Base-by-base conservation (phyloP, 1,140 invertebrate species). In the Platyscapa corneri region DNA sequence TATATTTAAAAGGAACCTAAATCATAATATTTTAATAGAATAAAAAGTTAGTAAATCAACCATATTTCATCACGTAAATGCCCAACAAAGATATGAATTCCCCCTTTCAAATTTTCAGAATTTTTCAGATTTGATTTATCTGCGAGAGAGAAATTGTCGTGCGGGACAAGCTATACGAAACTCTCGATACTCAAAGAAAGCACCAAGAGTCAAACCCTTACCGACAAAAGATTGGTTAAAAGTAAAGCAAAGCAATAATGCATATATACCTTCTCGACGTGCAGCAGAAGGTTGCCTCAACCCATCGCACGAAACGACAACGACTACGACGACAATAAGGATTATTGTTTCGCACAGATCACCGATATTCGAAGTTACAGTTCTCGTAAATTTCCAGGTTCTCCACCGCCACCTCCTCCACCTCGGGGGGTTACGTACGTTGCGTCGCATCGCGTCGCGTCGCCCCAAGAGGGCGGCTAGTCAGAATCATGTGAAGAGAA, bases 311-410 rank as follows among this genome's bases (percentile, higher is more conserved):
- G 49, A 56, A 78, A 60, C 14, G 53, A 64, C 53, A 56, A 42
- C 75, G 46, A 53, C 75, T 5, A 77, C 46, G 46, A 46, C 79
- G 79, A 82, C 84, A 67, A 85, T 53, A 42, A 53, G 70, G 84
- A 85, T 85, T 77, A 85, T 85, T 85, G 84, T 85, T 75, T 79
- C 83, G 67, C 67, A 23, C 37, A 83, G 72, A 83, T 83, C 74
- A n/a, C 53, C 76, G 53, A 83, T 83, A 76, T 65, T 76, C 72
- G 16, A 60, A 65, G 53, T 77, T 30, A 46, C 64, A 60, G 65
- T 14, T 34, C 20, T 85, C 84, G 76, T 85, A 85, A 85, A 85
- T 85, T 82, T 85, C 32, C 84, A 39, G 60, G 53, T 74, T 60
- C 72, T 37, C 74, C 82, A 56, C 46, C 77, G 39, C 53, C 42